Base-by-base conservation (phyloP, 2,888 invertebrate species). In the Chesias legatella region DNA sequence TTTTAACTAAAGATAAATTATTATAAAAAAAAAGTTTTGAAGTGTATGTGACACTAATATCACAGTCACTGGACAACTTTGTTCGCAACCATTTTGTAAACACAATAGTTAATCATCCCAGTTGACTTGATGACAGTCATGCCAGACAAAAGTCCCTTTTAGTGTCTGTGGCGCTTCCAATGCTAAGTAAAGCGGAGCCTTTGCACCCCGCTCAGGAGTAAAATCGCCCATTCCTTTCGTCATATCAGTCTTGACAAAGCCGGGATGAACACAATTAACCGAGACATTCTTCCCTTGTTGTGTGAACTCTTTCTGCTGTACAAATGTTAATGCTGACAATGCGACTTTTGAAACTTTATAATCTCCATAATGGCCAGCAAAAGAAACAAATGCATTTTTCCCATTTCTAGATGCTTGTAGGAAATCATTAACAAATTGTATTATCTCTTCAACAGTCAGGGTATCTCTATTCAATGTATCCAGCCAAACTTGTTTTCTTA, bases 391-490 rank as follows among this genome's bases (percentile, higher is more conserved):
- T 38, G 80, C 53, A 56, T 32, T 76, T 71, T 75, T 82, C 33
- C 83, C 84, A 63, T 82, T 90, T 51, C 76, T 83, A 55, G 88
- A 81, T 37, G 90, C 90, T 78, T 79, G 72, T 33, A 91, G 80
- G 66, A 91, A 92, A 41, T 90, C 85, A 56, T 88, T 79, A 57
- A 91, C 89, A 63, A 92, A 82, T 13, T 76, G 73, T 54, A 83
- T 67, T 34, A 92, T 81, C 50, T 90, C 82, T 39, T 84, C 80
- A 39, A 85, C 78, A 5, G 88, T 89, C 11, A 91, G 71, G 57
- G 88, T 73, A 33, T 88, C 84, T 56, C 82, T 85, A 21, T 68
- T 63, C 45, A 88, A 63, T 5, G 73, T 77, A 48, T 88, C 85
- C 31, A 86, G 64, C 88, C 88, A 88, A 39, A 69, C 50, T 52